Evolutionary conservation across 2,888 invertebrate species (phyloP), one percentile per base, ranked within the genome.

Genomic region (Tipula unca): DNA sequence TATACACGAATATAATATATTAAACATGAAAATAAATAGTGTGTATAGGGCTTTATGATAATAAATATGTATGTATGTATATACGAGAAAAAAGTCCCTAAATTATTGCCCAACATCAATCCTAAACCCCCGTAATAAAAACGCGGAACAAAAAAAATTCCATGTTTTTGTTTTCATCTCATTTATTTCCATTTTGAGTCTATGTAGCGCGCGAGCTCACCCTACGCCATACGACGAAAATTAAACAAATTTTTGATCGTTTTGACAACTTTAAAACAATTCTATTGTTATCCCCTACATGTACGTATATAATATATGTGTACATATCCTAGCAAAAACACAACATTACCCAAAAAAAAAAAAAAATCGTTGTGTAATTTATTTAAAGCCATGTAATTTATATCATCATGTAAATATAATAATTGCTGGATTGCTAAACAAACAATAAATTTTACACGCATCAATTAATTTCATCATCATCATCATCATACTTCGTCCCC

Each of bases 361-460:
- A 17, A 48, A 48, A 48, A 48, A n/a, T 25, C 0, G 1, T 69
- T 69, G 13, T 17, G 48, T 69, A 25, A 69, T 69, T 69, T 69
- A 69, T 69, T 20, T 69, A 69, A 69, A 69, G 20, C 69, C 10
- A 69, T 69, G 69, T 69, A 69, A 69, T 69, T 69, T 69, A 69
- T 69, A 69, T 69, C 69, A 69, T 69, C 69, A 69, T 69, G 69
- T 69, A 69, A 69, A 69, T 69, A 69, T 69, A 25, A 69, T 69
- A 69, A 69, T 69, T 69, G 69, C 69, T 69, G 69, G 69, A 69
- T 69, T 69, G 69, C 69, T 25, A 69, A 69, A 69, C 69, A 69
- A 69, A 69, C 69, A 69, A 69, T 69, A 69, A 69, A 69, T 69
- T 69, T 69, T 69, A 69, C 69, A 69, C 69, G 69, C 69, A 69